Evolutionary conservation across 2,797 vertebrate species (phyloP).

Genomic region (Babyrousa celebensis): DNA sequence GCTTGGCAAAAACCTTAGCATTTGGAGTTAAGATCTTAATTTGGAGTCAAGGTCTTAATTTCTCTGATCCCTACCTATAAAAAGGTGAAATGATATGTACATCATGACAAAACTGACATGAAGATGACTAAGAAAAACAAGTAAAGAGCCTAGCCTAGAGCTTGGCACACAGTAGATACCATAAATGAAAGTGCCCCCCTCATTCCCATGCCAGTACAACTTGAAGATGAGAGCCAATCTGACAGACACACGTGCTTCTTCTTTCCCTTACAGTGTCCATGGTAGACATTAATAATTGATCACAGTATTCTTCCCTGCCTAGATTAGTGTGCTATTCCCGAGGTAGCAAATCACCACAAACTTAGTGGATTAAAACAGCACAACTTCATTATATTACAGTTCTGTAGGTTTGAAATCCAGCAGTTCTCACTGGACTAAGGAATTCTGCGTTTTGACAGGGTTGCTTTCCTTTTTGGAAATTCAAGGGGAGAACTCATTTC

Average conservation of each 20-base stretch:
- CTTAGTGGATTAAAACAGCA: neutral
- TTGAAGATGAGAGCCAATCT: neutral
- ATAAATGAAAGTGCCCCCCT: neutral
- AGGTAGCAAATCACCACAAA: neutral
- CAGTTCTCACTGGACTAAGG: neutral
- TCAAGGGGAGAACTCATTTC: neutral
- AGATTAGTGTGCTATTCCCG: neutral
- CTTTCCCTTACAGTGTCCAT: neutral
- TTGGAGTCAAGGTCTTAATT: slow-evolving; percentile 39
- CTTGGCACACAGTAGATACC: neutral
- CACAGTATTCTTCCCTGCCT: neutral
- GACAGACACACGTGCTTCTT: neutral
- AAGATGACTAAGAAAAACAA: neutral
- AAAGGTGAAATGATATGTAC: neutral
- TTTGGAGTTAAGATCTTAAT: slow-evolving; percentile 59
- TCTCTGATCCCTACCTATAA: neutral
- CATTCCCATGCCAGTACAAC: neutral
- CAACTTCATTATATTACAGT: neutral
- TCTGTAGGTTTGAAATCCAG: neutral
- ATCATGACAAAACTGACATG: neutral
- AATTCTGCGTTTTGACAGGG: slow-evolving; percentile 9
- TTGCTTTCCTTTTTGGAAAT: neutral
- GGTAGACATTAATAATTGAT: neutral
- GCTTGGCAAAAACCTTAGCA: neutral
- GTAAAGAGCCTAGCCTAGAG: neutral